Conservation (phyloP, 2,797 vertebrate species). For the Phataginus tricuspis region DNA sequence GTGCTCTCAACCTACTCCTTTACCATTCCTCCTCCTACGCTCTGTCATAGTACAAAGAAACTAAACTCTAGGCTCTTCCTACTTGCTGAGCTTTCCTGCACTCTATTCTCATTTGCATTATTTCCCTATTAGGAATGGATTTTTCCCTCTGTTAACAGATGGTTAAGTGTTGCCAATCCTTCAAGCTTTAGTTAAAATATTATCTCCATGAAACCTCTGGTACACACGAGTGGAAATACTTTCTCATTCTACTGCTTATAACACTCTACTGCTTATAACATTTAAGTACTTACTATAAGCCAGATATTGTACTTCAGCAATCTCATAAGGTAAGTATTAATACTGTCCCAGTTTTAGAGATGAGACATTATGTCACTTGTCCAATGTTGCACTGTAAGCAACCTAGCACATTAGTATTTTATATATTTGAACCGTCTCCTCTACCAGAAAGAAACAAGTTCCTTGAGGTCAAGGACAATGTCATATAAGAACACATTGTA, state of each 20-base stretch:
- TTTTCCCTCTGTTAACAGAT: not conserved
- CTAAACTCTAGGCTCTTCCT: not conserved
- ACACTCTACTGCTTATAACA: not conserved
- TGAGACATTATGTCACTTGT: not conserved
- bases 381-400: not conserved
- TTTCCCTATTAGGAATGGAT: not conserved
- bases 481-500: not conserved
- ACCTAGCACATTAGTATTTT: not conserved
- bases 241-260: not conserved
- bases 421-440: not conserved
- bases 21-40: not conserved
- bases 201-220: not conserved
- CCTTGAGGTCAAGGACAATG: not conserved
- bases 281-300: not conserved
- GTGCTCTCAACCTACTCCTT: not conserved
- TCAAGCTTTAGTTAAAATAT: not conserved
- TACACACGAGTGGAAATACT: not conserved
- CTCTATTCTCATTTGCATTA: not conserved
- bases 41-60: not conserved
- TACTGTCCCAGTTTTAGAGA: not conserved
- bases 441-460: not conserved
- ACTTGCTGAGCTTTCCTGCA: not conserved
- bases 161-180: not conserved
- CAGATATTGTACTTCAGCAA: not conserved
- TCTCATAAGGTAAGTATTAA: not conserved